Evolutionary conservation across 1,140 invertebrate species (phyloP).

Genomic region (Bicyclus anynana): DNA sequence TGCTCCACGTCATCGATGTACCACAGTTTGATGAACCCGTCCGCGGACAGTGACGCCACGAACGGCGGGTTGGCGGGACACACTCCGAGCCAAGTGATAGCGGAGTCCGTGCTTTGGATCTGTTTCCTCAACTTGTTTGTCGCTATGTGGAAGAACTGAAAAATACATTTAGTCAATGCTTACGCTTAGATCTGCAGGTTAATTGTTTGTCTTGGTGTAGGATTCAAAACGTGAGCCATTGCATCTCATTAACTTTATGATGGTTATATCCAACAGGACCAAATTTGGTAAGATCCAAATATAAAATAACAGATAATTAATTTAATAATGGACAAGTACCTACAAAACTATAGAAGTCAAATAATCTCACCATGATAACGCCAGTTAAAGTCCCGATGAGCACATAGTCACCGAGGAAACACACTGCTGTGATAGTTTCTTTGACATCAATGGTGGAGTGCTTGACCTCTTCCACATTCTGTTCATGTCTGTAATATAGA

Average conservation of each 20-base stretch:
- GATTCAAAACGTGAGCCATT: too few relatives aligned
- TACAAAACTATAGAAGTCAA: too few relatives aligned
- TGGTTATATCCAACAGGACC: too few relatives aligned
- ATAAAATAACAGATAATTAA: too few relatives aligned
- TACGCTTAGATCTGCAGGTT: too few relatives aligned
- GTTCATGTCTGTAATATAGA: conserved; percentile 47
- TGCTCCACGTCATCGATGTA: conserved; percentile 49
- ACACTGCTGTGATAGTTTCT: conserved; percentile 53
- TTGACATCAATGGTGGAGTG: conserved; percentile 64
- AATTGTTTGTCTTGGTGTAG: too few relatives aligned
- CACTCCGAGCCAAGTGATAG: conserved; percentile 54
- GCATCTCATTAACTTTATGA: too few relatives aligned
- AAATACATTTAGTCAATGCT: too few relatives aligned
- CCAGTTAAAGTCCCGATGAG: conserved; percentile 56
- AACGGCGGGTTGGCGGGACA: conserved; percentile 41
- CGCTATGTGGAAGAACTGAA: conserved; percentile 58
- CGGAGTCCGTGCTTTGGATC: conserved; percentile 24
- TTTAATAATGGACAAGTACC: too few relatives aligned
- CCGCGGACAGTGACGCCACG: conserved; percentile 41
- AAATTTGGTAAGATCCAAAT: too few relatives aligned
- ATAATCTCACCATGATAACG: conserved; percentile 48
- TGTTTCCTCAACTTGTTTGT: conserved; percentile 57
- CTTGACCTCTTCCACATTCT: conserved; percentile 61
- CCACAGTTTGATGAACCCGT: conserved; percentile 47
- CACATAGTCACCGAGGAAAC: conserved; percentile 58